phyloP scores from a whole-genome alignment of 2,113 vertebrate genomes.

The Podarcis muralis region DNA sequence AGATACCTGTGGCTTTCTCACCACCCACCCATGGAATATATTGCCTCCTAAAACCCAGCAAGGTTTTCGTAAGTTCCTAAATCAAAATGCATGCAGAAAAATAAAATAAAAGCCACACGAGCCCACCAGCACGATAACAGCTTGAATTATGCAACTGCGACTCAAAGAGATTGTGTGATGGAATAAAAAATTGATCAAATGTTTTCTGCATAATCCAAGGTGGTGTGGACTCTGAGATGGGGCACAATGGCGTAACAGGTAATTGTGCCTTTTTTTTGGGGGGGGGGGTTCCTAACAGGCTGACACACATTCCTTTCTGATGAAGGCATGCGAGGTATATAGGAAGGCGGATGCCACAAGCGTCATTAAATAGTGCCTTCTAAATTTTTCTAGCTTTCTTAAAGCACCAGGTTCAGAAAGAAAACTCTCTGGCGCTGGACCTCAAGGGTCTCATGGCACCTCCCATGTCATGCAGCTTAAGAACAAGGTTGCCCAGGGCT shows the following conservation, averaged over 20 bases:
- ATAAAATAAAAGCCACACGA: slow-evolving; percentile 10
- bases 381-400: not conserved
- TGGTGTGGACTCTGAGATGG: slow-evolving; percentile 48
- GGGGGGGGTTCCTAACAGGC: slow-evolving; percentile 23
- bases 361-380: slow-evolving; percentile 44
- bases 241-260: slow-evolving; percentile 54
- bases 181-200: slow-evolving; percentile 62
- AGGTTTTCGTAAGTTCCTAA: slow-evolving; percentile 64
- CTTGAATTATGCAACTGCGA: slow-evolving; percentile 55
- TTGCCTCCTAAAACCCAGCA: slow-evolving; percentile 44
- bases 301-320: slow-evolving; percentile 68
- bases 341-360: slow-evolving; percentile 55
- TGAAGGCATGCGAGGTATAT: slow-evolving; percentile 64
- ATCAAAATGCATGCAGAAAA: slow-evolving; percentile 63
- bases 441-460: not conserved
- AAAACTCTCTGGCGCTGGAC: slow-evolving; percentile 37
- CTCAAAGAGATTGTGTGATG: slow-evolving; percentile 42
- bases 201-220: slow-evolving; percentile 63
- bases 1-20: slow-evolving; percentile 49
- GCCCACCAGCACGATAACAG: slow-evolving; percentile 44
- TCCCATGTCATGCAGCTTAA: not conserved
- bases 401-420: slow-evolving; percentile 46
- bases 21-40: slow-evolving; percentile 35
- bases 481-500: not conserved
- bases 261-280: slow-evolving; percentile 60